These are phyloP conservation scores for Magallana gigas DNA, from an alignment of 1,140 invertebrate genomes.

Conservation along the genomic window DNA sequence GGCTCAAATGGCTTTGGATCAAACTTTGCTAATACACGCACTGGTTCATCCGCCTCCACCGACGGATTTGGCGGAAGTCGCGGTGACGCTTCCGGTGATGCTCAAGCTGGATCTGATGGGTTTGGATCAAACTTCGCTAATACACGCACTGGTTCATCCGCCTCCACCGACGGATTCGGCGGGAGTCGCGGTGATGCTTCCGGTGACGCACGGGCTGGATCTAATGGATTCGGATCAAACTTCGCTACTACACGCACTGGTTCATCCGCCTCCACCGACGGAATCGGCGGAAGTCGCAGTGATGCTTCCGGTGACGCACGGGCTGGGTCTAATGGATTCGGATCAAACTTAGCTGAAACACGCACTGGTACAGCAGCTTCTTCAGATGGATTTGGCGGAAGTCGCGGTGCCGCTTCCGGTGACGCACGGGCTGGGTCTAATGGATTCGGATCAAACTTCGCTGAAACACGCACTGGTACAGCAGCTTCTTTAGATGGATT, in stretches of 20 bases:
- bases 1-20: not conserved
- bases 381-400: not conserved
- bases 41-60: too few species aligned
- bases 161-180: not conserved
- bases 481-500: not conserved
- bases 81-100: too few species aligned
- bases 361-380: not conserved
- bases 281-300: not conserved
- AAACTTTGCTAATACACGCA: not conserved
- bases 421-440: not conserved
- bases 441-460: not conserved
- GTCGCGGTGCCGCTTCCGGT: not conserved
- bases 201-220: not conserved
- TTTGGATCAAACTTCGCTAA: not conserved
- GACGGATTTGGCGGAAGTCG: too few species aligned
- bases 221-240: not conserved
- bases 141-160: not conserved
- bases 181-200: not conserved
- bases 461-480: not conserved
- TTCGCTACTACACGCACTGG: not conserved
- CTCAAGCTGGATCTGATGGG: too few species aligned
- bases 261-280: not conserved
- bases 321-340: conserved; percentile 1
- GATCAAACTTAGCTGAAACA: not conserved
- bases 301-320: not conserved